Percentiles rank a stretch among this genome's conserved stretches.
phyloP scores from a whole-genome alignment of 1,140 invertebrate genomes.

The Thaumetopoea pityocampa region DNA sequence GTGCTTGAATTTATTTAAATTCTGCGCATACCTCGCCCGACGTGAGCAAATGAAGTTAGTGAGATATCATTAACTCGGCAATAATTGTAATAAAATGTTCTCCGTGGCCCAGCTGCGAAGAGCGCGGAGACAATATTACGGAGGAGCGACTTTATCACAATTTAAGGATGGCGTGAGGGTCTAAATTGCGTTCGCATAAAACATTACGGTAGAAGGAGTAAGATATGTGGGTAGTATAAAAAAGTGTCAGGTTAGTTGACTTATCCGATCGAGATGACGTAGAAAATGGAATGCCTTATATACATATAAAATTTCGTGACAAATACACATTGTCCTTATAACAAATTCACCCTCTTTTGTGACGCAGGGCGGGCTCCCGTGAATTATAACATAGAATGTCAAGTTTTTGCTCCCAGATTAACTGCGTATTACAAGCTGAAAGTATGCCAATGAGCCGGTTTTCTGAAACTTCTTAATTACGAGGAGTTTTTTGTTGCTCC shows the following conservation, averaged over 20 bases:
- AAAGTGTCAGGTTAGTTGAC: constrained; percentile 19
- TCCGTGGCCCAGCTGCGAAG: constrained; percentile 35
- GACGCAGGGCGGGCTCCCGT: constrained; percentile 37
- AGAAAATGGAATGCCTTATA: constrained; percentile 20
- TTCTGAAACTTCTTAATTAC: constrained; percentile 59
- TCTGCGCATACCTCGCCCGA: constrained; percentile 35
- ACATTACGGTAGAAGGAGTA: constrained; percentile 21
- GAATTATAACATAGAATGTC: constrained; percentile 59
- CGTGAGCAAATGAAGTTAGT: constrained; percentile 32
- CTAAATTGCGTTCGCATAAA: constrained; percentile 22
- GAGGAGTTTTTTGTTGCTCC: constrained; percentile 42
- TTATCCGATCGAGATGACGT: constrained; percentile 17
- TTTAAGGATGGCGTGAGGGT: constrained; percentile 26
- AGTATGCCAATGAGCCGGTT: constrained; percentile 62
- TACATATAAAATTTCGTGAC: constrained; percentile 50
- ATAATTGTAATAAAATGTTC: constrained; percentile 56
- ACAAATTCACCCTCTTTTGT: constrained; percentile 60
- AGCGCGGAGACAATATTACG: constrained; percentile 32
- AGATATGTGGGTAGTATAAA: constrained; percentile 21
- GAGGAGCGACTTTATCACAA: constrained; percentile 38
- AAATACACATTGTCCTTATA: constrained; percentile 52
- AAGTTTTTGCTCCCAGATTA: constrained; percentile 63
- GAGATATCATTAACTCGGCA: constrained; percentile 49
- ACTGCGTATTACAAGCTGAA: constrained; percentile 61
- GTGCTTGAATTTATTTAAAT: constrained; percentile 52